These are phyloP conservation scores for Pangasius sanitwongsei DNA, from an alignment of 2,797 vertebrate species.

Conservation along the genomic window DNA sequence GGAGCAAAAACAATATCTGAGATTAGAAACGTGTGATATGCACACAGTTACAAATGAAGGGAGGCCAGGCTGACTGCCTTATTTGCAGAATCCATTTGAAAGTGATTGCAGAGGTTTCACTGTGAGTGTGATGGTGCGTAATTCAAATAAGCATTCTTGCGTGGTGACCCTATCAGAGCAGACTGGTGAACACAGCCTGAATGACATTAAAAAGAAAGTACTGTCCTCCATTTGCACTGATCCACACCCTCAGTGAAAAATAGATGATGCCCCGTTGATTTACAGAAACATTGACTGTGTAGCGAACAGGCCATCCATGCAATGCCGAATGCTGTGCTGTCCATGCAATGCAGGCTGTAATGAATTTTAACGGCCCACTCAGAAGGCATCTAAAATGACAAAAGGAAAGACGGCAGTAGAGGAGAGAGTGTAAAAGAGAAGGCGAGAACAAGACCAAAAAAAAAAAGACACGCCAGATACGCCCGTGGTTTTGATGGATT, in stretches of 20 bases:
- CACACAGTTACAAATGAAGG: constrained; percentile 19
- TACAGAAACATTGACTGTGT: constrained; percentile 67
- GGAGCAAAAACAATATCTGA: constrained; percentile 46
- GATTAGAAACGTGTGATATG: constrained; percentile 43
- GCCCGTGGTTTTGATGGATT: constrained; percentile 72
- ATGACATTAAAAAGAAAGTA: constrained; percentile 4
- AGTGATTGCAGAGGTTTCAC: constrained; percentile 8
- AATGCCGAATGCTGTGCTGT: constrained; percentile 50
- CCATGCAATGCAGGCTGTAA: constrained; percentile 61
- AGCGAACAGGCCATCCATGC: constrained; percentile 64
- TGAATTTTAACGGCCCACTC: constrained; percentile 64
- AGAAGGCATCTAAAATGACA: constrained; percentile 59
- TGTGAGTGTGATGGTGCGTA: constrained; percentile 1
- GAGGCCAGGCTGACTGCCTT: constrained; percentile 16
- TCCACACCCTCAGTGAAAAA: constrained; percentile 46
- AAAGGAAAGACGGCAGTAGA: constrained; percentile 55
- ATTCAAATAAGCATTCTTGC: constrained; percentile 30
- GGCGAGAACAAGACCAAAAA: neutral
- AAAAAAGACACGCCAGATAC: constrained; percentile 60
- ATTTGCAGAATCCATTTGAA: constrained; percentile 45
- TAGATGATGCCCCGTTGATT: constrained; percentile 61
- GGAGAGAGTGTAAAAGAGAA: constrained; percentile 43
- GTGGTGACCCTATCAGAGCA: constrained; percentile 17
- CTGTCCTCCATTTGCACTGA: constrained; percentile 8
- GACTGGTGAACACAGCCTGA: neutral